Evolutionary conservation across 2,113 vertebrate species (phyloP), one percentile per base, ranked within the genome.

Genomic region (Dissostichus mawsoni): DNA sequence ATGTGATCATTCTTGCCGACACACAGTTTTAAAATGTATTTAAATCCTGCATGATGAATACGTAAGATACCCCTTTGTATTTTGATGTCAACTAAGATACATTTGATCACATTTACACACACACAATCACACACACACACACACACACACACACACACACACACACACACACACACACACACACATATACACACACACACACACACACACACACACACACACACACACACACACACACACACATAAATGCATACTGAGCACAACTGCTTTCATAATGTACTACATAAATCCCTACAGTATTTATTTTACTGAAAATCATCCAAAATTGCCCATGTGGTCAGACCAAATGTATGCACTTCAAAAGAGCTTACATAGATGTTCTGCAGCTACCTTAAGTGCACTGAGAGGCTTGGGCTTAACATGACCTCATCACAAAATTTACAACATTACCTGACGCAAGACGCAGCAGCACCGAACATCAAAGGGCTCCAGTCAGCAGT

Each of bases 321-420:
- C 0, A 12, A 69, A 67, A 33, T 50, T 89, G 75, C 80, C 78
- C 76, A 86, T 75, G 63, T 59, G 76, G 80, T 80, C 59, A 78
- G 74, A 66, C 71, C 58, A 69, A 85, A 88, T 89, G 17, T 74
- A 87, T 81, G 67, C 76, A 70, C 83, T 77, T 88, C 57, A 77
- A 88, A 92, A 88, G 63, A 70, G 85, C 88, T 92, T 90, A 82
- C 86, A 66, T 47, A 82, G 76, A 88, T 82, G 75, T 84, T 88
- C 58, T 3, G 11, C 78, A 23, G 81, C 66, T 74, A 86, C 74
- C 81, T 83, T 87, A 82, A 87, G 78, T 87, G 82, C 74, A n/a
- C 78, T 85, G 81, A 87, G 78, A 81, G 71, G 84, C 78, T 76
- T 67, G 66, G 52, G 69, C 53, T 87, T 90, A 82, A 85, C 80